Evolutionary conservation across 2,888 invertebrate genomes (phyloP).

Genomic region (Sphaerophoria rueppellii): DNA sequence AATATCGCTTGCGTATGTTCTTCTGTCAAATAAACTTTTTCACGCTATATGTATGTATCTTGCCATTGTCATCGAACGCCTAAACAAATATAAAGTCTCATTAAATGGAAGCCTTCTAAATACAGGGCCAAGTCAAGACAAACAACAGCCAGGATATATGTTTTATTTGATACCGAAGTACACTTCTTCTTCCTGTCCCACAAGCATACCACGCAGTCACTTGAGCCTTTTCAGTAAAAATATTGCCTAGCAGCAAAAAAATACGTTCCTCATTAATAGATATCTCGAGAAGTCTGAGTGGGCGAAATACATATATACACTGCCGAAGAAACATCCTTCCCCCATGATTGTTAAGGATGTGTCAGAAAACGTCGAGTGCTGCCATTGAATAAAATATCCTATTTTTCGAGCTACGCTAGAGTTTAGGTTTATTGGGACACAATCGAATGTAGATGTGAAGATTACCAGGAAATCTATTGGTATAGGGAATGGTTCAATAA

Average conservation of each 20-base stretch:
- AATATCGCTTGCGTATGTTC: not conserved
- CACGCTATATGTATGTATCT: slow-evolving; percentile 1
- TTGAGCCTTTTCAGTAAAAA: not conserved
- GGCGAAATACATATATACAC: not conserved
- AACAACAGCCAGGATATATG: slow-evolving; percentile 16
- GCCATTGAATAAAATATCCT: slow-evolving; percentile 19
- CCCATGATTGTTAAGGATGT: too few relatives aligned
- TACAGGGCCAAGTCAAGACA: not conserved
- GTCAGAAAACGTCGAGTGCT: not conserved
- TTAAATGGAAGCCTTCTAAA: slow-evolving; percentile 25
- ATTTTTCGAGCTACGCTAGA: not conserved
- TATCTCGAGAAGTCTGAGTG: slow-evolving; percentile 15
- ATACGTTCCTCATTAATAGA: not conserved
- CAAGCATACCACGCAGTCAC: not conserved
- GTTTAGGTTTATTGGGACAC: slow-evolving; percentile 27
- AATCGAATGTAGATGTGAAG: slow-evolving; percentile 24
- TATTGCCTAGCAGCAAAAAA: slow-evolving; percentile 9
- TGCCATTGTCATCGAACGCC: slow-evolving; percentile 28
- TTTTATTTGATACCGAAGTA: slow-evolving; percentile 17
- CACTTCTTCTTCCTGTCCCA: not conserved
- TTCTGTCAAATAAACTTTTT: slow-evolving; percentile 8
- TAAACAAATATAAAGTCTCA: not conserved
- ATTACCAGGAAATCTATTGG: slow-evolving; percentile 19
- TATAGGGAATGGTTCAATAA: not conserved
- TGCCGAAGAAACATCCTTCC: too few relatives aligned